These are phyloP conservation scores for Nestor notabilis DNA, from an alignment of 2,113 vertebrate species.

Conservation along the genomic window DNA sequence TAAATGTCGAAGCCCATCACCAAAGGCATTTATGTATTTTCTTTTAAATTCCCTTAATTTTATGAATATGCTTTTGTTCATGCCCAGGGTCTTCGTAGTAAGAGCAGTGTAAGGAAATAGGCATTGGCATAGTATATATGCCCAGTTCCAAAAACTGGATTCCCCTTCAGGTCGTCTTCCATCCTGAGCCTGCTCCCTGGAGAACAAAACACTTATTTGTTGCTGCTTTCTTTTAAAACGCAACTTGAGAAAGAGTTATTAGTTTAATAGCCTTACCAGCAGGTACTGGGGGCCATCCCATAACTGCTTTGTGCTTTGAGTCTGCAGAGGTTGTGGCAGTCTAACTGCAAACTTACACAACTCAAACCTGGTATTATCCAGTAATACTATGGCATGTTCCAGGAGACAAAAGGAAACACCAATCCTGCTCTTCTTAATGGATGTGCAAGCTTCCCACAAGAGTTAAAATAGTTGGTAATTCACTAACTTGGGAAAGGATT, in stretches of 20 bases:
- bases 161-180: background rate
- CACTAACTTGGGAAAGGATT: background rate
- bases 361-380: accelerated
- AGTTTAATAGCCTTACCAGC: background rate
- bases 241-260: background rate
- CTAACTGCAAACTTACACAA: background rate
- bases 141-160: background rate
- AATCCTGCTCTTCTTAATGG: background rate
- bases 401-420: background rate
- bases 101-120: background rate
- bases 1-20: accelerated
- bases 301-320: background rate
- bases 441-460: background rate
- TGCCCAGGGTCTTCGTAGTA: background rate
- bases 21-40: background rate
- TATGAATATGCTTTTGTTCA: accelerated
- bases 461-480: background rate
- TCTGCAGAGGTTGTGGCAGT: background rate
- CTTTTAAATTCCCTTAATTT: background rate
- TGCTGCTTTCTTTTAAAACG: background rate
- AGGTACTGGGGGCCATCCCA: accelerated
- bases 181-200: no score
- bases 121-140: accelerated
- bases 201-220: background rate
- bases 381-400: accelerated